A percentile compares a stretch with the other conserved stretches of the same genome.
phyloP scores from a whole-genome alignment of 37 sponge, comb jelly and placozoan genomes.

The Geodia barretti region DNA sequence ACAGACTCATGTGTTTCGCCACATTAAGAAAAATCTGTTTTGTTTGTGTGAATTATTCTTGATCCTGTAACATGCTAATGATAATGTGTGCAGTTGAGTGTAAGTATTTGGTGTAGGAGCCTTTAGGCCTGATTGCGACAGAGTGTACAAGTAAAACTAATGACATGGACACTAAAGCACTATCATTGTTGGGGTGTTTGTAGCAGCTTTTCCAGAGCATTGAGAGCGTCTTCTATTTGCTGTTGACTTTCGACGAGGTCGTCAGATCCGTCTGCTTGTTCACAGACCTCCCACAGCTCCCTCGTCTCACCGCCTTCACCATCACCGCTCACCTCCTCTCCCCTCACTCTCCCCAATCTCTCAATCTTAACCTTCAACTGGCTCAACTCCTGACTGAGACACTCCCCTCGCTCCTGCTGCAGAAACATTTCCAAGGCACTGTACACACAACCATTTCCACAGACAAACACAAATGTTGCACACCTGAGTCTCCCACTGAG shows the following conservation, averaged over 20 bases:
- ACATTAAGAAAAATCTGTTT: no score
- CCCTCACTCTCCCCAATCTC: neutral
- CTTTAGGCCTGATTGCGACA: no score
- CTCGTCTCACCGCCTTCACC: neutral
- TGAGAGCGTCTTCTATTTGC: neutral
- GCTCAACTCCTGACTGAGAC: neutral
- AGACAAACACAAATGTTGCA: no score
- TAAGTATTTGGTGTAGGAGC: no score
- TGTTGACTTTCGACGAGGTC: neutral
- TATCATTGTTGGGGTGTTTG: no score
- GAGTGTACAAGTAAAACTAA: no score
- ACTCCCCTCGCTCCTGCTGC: neutral
- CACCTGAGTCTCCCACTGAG: slow-evolving; percentile 12
- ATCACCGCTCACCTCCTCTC: neutral
- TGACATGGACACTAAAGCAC: no score
- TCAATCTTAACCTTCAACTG: neutral
- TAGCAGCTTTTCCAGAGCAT: neutral
- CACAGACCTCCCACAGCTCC: neutral
- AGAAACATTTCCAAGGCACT: neutral
- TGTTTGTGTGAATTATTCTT: no score
- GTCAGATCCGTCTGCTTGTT: neutral
- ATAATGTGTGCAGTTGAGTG: no score
- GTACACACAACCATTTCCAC: no score
- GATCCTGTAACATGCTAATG: no score
- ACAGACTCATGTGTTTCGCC: no score